These are phyloP conservation scores for Pseudochirops corinnae DNA, from an alignment of 2,797 vertebrate genomes.

Conservation along the genomic window DNA sequence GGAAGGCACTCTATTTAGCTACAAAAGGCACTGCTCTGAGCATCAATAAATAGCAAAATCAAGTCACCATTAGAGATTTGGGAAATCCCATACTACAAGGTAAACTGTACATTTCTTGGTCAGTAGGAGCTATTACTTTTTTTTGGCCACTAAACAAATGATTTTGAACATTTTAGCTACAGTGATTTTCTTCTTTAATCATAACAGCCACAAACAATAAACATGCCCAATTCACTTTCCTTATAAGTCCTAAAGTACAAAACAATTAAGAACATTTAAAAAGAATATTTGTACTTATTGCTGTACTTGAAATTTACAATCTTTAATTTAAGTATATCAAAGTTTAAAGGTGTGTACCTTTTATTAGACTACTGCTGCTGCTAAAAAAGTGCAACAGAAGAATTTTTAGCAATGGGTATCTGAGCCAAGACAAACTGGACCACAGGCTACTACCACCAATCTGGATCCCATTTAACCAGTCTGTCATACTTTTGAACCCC, in stretches of 20 bases:
- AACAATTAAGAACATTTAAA: constrained; percentile 46
- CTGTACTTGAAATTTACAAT: constrained; percentile 64
- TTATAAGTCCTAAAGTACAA: constrained; percentile 48
- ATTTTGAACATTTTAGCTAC: constrained; percentile 17
- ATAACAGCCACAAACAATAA: not conserved
- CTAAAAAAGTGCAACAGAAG: constrained; percentile 48
- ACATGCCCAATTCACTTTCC: constrained; percentile 34
- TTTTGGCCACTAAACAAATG: constrained; percentile 10
- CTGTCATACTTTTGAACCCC: constrained; percentile 5
- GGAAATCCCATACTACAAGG: not conserved
- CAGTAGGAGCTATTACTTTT: not conserved
- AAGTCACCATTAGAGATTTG: not conserved
- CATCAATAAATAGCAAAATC: not conserved
- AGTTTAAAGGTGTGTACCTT: constrained; percentile 73
- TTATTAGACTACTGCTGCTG: constrained; percentile 47
- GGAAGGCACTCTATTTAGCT: not conserved
- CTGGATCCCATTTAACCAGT: constrained; percentile 58
- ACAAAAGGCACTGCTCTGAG: constrained; percentile 3
- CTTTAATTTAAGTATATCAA: constrained; percentile 29
- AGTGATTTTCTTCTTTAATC: constrained; percentile 39
- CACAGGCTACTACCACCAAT: not conserved
- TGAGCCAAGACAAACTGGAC: not conserved
- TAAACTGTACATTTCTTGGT: not conserved
- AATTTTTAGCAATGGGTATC: constrained; percentile 43
- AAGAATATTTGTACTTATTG: constrained; percentile 54